A percentile compares a stretch with the other conserved stretches of the same genome.
Conservation (phyloP, 2,113 vertebrate species). For the Ophiodon elongatus region DNA sequence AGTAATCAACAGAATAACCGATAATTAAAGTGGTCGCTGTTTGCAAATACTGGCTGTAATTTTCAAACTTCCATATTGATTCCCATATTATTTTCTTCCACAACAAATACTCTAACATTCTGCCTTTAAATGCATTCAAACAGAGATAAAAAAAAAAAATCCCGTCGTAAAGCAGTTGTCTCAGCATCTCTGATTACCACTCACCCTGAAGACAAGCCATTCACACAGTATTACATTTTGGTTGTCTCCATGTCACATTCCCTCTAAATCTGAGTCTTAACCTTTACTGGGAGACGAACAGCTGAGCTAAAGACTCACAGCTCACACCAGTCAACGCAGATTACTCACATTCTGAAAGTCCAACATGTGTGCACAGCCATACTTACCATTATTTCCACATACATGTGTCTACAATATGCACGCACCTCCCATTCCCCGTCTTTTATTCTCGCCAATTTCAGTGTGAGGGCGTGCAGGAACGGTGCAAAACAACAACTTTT, state of each 20-base stretch:
- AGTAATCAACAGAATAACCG: background rate
- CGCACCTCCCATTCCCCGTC: background rate
- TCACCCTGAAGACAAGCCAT: constrained; percentile 3
- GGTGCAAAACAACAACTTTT: constrained; percentile 50
- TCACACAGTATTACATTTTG: constrained; percentile 15
- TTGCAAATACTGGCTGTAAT: background rate
- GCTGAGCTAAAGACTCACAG: constrained; percentile 46
- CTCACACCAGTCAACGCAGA: constrained; percentile 28
- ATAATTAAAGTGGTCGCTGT: no score
- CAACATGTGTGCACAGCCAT: constrained; percentile 7
- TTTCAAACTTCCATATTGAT: background rate
- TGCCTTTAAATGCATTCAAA: background rate
- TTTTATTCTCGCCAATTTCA: constrained; percentile 12
- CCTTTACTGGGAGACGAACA: constrained; percentile 49
- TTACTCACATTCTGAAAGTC: constrained; percentile 48
- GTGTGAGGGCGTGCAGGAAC: constrained; percentile 8
- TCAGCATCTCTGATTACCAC: constrained; percentile 9
- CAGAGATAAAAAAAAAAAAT: background rate
- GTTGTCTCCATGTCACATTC: constrained; percentile 32
- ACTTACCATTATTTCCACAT: constrained; percentile 34
- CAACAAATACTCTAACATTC: background rate
- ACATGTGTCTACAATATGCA: constrained; percentile 8
- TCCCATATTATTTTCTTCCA: background rate
- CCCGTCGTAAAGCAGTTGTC: constrained; percentile 19
- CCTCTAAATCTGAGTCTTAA: constrained; percentile 38